These are phyloP conservation scores for Pachyuromys duprasi DNA, from an alignment of 2,797 vertebrate genomes.

Conservation along the genomic window DNA sequence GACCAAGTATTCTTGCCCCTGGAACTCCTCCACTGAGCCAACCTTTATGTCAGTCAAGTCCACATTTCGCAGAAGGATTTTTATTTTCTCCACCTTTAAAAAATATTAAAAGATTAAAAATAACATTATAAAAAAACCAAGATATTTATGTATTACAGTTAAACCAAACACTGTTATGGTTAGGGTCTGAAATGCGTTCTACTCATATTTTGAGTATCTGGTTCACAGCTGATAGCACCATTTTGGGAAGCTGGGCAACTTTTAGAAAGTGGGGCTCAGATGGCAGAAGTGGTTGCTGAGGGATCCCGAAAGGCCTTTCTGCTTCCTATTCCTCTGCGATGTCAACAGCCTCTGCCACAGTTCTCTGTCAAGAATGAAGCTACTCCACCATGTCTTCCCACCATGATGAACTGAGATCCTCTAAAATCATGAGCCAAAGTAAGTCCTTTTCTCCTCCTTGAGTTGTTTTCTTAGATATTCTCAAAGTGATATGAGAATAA, in stretches of 20 bases:
- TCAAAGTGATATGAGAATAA: background rate
- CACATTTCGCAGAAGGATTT: constrained; percentile 91
- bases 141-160: background rate
- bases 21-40: constrained; percentile 98
- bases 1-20: constrained; percentile 94
- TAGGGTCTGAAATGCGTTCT: background rate
- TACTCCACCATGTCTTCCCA: background rate
- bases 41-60: constrained; percentile 95
- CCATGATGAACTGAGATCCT: background rate
- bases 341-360: background rate
- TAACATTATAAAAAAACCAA: background rate
- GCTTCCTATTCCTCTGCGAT: background rate
- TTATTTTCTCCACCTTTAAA: constrained; percentile 95
- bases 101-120: background rate
- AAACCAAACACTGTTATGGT: background rate
- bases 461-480: background rate
- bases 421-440: background rate
- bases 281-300: background rate
- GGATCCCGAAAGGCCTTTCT: background rate
- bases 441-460: background rate
- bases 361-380: background rate
- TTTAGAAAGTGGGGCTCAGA: background rate
- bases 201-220: background rate
- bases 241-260: background rate
- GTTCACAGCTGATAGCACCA: background rate